A percentile compares a stretch with the other conserved stretches of the same genome.
These are phyloP conservation scores for Anthophora plumipes DNA, from an alignment of 2,888 invertebrate species.

Conservation along the genomic window DNA sequence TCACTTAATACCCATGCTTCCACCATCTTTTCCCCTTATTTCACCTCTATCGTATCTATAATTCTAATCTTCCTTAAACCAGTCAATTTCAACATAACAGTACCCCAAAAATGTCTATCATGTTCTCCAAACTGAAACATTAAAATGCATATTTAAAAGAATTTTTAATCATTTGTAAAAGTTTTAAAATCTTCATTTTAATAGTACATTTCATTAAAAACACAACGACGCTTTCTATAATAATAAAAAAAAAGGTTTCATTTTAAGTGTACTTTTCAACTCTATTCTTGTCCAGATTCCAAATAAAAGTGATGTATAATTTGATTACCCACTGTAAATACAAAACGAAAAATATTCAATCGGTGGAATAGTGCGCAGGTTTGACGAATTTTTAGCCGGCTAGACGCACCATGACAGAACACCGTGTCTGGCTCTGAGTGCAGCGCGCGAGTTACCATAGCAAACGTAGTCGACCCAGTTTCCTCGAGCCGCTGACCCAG, in stretches of 20 bases:
- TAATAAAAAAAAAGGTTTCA: too few species aligned
- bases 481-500: slow-evolving; percentile 74
- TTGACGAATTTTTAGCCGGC: slow-evolving; percentile 16
- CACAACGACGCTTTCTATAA: too few species aligned
- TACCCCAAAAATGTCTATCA: too few species aligned
- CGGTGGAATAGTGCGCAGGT: neutral
- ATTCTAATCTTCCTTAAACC: neutral
- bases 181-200: too few species aligned
- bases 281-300: too few species aligned
- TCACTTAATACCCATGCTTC: neutral
- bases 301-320: too few species aligned
- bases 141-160: too few species aligned
- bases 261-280: too few species aligned
- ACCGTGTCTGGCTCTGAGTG: slow-evolving; percentile 29
- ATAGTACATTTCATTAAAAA: too few species aligned
- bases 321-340: neutral
- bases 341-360: neutral
- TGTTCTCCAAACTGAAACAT: too few species aligned
- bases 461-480: slow-evolving; percentile 74
- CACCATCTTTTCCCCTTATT: neutral
- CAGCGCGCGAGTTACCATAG: slow-evolving; percentile 41
- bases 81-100: neutral
- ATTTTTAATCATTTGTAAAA: too few species aligned
- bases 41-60: neutral
- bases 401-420: slow-evolving; percentile 24